Base-by-base conservation (phyloP, 1,140 invertebrate species). In the Zaprionus nigranus region DNA sequence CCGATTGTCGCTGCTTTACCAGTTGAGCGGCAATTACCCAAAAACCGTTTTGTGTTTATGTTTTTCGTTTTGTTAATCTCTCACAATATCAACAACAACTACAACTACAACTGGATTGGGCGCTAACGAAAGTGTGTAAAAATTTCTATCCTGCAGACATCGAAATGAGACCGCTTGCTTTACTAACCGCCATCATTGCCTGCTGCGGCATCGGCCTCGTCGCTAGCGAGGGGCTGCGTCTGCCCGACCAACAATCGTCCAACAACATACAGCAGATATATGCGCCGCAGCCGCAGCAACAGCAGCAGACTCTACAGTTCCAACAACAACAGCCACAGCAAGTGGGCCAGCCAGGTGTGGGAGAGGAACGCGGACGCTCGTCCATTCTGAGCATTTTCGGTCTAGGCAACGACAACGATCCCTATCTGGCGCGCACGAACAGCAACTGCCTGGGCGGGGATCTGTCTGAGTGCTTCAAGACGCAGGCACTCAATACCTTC, bases 381-480 rank as follows among this genome's bases (percentile, higher is more conserved):
- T 93, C 95, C 90, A 92, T 96, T 2, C 92, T 97, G 22, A 96
- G 96, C 86, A 96, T 95, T 94, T 94, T 97, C 26, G 96, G 96
- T 6, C 91, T 97, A 17, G 95, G 95, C 34, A 94, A 94, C 56
- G 94, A 96, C 65, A 94, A 95, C 6, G 96, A 97, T 93, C 96
- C 96, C 0, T 97, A 96, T 91, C 92, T 97, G 71, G 94, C 96
- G 17, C 95, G 94, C 80, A 94, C 95, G 0, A 97, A 96, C 54
- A 93, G 95, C 69, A 95, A 94, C 60, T 97, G 96, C 79, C 87
- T 97, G 43, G 95, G 94, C 71, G 96, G 96, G 1, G 96, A 97
- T 86, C 93, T 97, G 2, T 95, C 96, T 2, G 96, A 97, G 81
- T 97, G 96, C 85, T 97, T 97, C 81, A 97, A 97, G 84, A 96